Evolutionary conservation across 2,113 vertebrate genomes (phyloP).

Genomic region (Alectura lathami): DNA sequence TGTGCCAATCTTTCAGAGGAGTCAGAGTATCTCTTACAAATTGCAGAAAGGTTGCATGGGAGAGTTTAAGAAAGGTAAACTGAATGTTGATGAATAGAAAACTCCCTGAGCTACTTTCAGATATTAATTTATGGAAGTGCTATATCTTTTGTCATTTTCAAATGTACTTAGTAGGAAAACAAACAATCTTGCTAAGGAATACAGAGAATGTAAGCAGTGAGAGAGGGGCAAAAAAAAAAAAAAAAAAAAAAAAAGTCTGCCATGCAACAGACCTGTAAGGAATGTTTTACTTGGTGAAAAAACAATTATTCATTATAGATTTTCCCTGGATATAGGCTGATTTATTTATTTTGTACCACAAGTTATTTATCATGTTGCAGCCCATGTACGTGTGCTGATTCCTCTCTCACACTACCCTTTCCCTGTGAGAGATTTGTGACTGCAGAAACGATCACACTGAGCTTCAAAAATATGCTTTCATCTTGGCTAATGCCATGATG

Average conservation of each 20-base stretch:
- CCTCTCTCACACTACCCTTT: not conserved
- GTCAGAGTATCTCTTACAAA: not conserved
- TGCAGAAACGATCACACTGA: not conserved
- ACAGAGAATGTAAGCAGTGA: not conserved
- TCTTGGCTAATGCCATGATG: not conserved
- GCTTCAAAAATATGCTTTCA: not conserved
- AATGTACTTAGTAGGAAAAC: not conserved
- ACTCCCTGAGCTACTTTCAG: not conserved
- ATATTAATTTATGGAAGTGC: not conserved
- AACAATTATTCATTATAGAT: not conserved
- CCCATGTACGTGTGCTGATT: too few relatives aligned
- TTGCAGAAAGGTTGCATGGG: not conserved
- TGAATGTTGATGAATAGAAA: not conserved
- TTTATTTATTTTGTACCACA: not conserved
- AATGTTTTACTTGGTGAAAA: not conserved
- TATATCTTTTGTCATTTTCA: not conserved
- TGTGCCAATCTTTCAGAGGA: not conserved
- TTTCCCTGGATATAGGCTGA: not conserved
- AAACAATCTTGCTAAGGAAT: not conserved
- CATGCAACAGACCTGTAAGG: not conserved
- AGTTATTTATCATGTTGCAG: not conserved
- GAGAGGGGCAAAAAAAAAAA: not conserved
- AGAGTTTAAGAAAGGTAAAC: not conserved
- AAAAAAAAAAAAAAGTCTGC: not conserved
- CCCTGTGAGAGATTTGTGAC: not conserved